A percentile compares a stretch with the other conserved stretches of the same genome.
These are phyloP conservation scores for Zaprionus ghesquierei DNA, from an alignment of 1,140 invertebrate genomes.

Conservation along the genomic window DNA sequence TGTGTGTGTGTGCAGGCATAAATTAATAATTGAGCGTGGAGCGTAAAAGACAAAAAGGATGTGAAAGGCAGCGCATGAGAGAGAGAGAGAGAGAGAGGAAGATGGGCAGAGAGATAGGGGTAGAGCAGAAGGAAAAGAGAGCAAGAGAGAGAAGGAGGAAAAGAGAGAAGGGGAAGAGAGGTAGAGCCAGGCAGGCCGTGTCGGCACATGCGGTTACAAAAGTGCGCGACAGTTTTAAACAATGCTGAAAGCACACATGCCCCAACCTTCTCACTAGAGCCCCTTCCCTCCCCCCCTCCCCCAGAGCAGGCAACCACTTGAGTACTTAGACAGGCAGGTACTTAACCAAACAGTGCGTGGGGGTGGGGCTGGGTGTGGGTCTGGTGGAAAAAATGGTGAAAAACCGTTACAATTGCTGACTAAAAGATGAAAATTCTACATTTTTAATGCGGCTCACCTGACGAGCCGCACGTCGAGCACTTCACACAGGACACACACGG, in stretches of 20 bases:
- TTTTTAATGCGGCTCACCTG: slow-evolving; percentile 79
- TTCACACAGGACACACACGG: slow-evolving; percentile 53
- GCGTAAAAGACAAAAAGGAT: slow-evolving; percentile 5
- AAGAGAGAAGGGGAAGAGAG: neutral
- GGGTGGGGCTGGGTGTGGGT: neutral
- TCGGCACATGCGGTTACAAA: slow-evolving; percentile 47
- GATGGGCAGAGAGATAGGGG: neutral
- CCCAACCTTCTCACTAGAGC: neutral
- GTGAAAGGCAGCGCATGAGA: neutral
- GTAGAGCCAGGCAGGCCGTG: neutral
- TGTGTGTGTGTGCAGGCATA: slow-evolving; percentile 31
- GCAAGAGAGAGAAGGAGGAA: neutral
- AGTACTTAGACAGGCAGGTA: slow-evolving; percentile 74
- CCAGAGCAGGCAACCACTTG: slow-evolving; percentile 41
- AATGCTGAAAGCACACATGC: slow-evolving; percentile 34
- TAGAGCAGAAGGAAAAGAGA: neutral
- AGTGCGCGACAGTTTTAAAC: slow-evolving; percentile 66
- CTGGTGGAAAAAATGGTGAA: neutral
- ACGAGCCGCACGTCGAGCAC: slow-evolving; percentile 66
- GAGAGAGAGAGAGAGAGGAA: neutral
- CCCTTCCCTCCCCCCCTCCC: no score
- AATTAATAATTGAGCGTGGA: slow-evolving; percentile 66
- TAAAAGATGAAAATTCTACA: slow-evolving; percentile 81
- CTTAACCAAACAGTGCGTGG: slow-evolving; percentile 36
- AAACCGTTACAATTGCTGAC: slow-evolving; percentile 76